Conservation (phyloP, 1,140 invertebrate genomes). For the Caerostris darwini region DNA sequence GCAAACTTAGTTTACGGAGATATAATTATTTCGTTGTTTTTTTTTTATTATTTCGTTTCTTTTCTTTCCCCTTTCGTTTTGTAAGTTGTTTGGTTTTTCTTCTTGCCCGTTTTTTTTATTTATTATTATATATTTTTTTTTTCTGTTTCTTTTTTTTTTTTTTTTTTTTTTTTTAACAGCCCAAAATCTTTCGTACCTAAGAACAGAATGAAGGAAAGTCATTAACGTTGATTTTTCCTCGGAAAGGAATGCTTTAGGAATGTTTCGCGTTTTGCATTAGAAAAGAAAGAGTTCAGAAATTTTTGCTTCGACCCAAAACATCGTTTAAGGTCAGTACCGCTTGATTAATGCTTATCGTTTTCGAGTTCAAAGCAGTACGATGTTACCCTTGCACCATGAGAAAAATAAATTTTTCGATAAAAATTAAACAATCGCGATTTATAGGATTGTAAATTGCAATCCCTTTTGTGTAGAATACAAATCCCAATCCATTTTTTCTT, state of each 20-base stretch:
- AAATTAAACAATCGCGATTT: too few species aligned
- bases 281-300: constrained; percentile 34
- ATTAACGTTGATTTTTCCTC: constrained; percentile 74
- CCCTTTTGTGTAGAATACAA: too few species aligned
- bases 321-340: constrained; percentile 40
- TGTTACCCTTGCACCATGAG: background rate
- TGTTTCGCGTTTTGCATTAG: constrained; percentile 71
- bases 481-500: too few species aligned
- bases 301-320: constrained; percentile 43
- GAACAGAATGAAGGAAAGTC: constrained; percentile 63
- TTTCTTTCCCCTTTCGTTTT: constrained; percentile 35
- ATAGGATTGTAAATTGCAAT: too few species aligned
- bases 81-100: constrained; percentile 66
- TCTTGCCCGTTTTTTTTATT: constrained; percentile 7
- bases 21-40: constrained; percentile 75
- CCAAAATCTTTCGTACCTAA: constrained; percentile 72
- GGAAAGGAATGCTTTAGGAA: constrained; percentile 65
- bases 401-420: background rate
- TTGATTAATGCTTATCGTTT: background rate
- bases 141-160: background rate
- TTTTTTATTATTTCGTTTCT: background rate
- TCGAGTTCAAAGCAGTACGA: background rate
- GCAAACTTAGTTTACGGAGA: constrained; percentile 73
- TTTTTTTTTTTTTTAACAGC: constrained; percentile 40
- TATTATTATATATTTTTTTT: constrained; percentile 3